phyloP scores from a whole-genome alignment of 2,113 vertebrate species.

The Bothrops jararaca region DNA sequence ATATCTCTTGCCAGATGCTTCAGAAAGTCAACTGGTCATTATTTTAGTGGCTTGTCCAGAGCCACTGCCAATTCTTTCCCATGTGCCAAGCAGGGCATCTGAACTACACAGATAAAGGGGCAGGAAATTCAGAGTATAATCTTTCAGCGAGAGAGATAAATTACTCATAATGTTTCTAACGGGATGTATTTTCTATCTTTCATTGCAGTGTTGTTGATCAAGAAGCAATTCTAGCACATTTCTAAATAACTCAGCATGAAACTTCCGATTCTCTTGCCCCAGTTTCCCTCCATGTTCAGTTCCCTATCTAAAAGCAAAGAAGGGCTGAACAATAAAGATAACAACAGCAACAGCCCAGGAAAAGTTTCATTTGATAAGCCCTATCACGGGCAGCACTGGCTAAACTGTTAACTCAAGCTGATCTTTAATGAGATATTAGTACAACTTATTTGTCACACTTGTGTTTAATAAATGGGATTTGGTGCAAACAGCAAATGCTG shows the following conservation, averaged over 20 bases:
- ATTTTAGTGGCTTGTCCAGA: background rate
- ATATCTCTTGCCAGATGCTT: background rate
- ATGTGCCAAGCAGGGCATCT: background rate
- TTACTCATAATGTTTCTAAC: background rate
- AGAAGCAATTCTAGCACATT: background rate
- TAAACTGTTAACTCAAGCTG: background rate
- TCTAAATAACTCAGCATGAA: background rate
- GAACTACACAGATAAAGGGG: constrained; percentile 1
- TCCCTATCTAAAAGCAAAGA: background rate
- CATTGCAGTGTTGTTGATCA: background rate
- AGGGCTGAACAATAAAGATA: background rate
- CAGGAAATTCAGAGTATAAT: background rate
- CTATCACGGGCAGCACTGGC: background rate
- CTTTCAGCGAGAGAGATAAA: background rate
- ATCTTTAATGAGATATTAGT: background rate
- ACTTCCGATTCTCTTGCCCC: background rate
- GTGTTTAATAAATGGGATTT: background rate
- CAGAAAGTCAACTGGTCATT: background rate
- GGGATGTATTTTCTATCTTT: background rate
- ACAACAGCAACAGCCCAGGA: background rate
- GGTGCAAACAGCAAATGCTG: background rate
- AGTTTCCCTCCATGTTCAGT: background rate
- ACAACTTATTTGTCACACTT: too few relatives aligned
- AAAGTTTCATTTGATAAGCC: background rate
- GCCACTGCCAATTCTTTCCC: constrained; percentile 11